Evolutionary conservation across 2,888 invertebrate species (phyloP).

Genomic region (Blera fallax): DNA sequence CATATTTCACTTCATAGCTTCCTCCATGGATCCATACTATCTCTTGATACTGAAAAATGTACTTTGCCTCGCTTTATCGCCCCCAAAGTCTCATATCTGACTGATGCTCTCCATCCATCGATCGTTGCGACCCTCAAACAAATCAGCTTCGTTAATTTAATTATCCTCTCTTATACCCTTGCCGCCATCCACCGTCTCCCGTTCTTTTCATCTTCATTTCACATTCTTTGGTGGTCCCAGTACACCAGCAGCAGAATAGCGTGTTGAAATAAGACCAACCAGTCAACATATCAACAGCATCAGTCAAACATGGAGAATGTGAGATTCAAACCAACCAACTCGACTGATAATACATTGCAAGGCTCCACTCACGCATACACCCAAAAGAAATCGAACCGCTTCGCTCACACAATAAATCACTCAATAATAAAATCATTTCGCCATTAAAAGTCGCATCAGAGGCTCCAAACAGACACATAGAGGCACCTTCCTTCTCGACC

Average conservation of each 20-base stretch:
- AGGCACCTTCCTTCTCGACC: background rate
- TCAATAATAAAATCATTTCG: slow-evolving; percentile 62
- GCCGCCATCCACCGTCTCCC: background rate
- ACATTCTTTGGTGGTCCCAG: slow-evolving; percentile 64
- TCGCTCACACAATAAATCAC: slow-evolving; percentile 65
- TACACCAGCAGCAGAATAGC: slow-evolving; percentile 12
- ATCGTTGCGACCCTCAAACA: slow-evolving; percentile 19
- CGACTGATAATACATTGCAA: background rate
- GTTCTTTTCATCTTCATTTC: slow-evolving; percentile 1
- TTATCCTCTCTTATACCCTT: slow-evolving; percentile 19
- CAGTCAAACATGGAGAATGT: slow-evolving; percentile 28
- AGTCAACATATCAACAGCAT: slow-evolving; percentile 55
- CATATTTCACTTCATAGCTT: no score
- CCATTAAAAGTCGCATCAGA: slow-evolving; percentile 39
- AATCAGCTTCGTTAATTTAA: slow-evolving; percentile 59
- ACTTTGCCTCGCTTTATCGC: no score
- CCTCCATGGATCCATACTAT: no score
- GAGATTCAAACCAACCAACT: background rate
- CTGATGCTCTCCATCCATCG: no score
- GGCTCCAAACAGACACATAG: slow-evolving; percentile 17
- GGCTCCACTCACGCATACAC: slow-evolving; percentile 34
- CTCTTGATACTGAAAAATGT: no score
- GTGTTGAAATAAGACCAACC: slow-evolving; percentile 57
- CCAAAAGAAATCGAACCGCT: slow-evolving; percentile 22
- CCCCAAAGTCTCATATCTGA: no score